Evolutionary conservation across 2,113 vertebrate species (phyloP).

Genomic region (Chionodraco myersi): DNA sequence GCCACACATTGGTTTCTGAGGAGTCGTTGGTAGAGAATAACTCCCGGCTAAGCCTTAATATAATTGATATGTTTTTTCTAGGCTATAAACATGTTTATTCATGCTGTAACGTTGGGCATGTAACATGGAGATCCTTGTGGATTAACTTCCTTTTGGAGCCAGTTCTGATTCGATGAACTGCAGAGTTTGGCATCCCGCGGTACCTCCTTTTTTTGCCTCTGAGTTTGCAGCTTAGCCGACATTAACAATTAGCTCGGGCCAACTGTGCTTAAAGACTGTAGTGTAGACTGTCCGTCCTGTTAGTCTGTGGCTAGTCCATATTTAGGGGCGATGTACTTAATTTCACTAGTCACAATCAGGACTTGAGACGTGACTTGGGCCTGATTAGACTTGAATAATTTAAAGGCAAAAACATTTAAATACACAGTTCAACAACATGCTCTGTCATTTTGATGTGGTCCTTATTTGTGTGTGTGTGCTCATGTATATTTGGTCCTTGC

Average conservation of each 20-base stretch:
- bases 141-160: too few species aligned
- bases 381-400: not conserved
- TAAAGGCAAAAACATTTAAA: not conserved
- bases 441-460: not conserved
- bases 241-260: not conserved
- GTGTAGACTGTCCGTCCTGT: not conserved
- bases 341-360: not conserved
- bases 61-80: too few species aligned
- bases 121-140: too few species aligned
- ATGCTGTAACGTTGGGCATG: too few species aligned
- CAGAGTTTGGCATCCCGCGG: too few species aligned
- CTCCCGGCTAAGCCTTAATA: too few species aligned
- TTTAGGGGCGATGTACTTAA: not conserved
- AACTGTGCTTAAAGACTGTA: not conserved
- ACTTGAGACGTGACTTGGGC: not conserved
- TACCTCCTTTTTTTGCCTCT: too few species aligned
- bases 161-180: too few species aligned
- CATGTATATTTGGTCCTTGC: constrained; percentile 26
- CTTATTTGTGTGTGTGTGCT: constrained; percentile 12
- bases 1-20: too few species aligned
- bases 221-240: not conserved
- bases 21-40: too few species aligned
- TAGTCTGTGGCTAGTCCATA: not conserved
- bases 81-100: too few species aligned
- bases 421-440: not conserved